Percentiles rank a stretch among this genome's conserved stretches.
Conservation (phyloP, 1,140 invertebrate genomes). For the Prorops nasuta region DNA sequence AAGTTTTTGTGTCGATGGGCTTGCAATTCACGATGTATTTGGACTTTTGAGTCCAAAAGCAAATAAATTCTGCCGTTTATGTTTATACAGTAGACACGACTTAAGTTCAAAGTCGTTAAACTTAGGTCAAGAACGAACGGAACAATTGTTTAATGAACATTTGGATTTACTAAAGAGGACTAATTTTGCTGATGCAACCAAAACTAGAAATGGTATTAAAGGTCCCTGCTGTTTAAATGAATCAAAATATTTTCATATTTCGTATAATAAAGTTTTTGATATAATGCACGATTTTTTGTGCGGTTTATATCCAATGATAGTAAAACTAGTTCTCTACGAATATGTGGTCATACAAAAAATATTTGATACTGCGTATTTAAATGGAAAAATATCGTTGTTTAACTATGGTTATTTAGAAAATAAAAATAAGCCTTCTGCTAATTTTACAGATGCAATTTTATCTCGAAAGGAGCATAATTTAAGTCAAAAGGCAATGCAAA, state of each 20-base stretch:
- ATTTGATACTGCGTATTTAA: constrained; percentile 19
- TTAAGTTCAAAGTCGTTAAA: background rate
- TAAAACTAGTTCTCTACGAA: constrained; percentile 18
- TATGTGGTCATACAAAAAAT: constrained; percentile 8
- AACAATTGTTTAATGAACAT: constrained; percentile 12
- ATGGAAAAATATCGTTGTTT: constrained; percentile 21
- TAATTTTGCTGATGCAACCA: constrained; percentile 11
- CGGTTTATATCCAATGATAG: constrained; percentile 20
- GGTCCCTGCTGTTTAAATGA: constrained; percentile 19
- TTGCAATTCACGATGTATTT: constrained; percentile 21
- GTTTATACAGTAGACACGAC: constrained; percentile 7
- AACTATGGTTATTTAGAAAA: constrained; percentile 25
- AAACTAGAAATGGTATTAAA: constrained; percentile 16
- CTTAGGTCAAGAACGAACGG: constrained; percentile 12
- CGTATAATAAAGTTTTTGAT: constrained; percentile 24
- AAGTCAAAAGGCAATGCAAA: constrained; percentile 33
- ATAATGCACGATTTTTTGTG: constrained; percentile 24
- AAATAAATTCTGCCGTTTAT: constrained; percentile 19
- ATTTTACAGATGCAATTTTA: constrained; percentile 25
- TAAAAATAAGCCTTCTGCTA: constrained; percentile 30
- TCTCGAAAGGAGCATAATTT: constrained; percentile 18
- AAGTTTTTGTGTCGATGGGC: constrained; percentile 17
- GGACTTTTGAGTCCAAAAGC: constrained; percentile 11
- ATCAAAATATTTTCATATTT: constrained; percentile 21
- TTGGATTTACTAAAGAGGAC: constrained; percentile 1